Evolutionary conservation across 2,113 vertebrate species (phyloP).

Genomic region (Macquaria australasica): DNA sequence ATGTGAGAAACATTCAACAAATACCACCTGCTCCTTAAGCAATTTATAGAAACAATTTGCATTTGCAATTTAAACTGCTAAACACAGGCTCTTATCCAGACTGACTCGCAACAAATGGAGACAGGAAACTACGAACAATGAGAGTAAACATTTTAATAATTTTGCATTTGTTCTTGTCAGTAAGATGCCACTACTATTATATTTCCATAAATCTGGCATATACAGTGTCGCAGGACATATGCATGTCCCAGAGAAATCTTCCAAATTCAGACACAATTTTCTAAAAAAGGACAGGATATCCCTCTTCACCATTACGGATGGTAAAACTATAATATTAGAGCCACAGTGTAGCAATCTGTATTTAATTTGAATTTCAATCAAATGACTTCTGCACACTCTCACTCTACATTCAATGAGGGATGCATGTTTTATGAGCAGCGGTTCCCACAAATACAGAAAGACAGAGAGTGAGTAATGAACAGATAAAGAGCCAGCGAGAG

Average conservation of each 20-base stretch:
- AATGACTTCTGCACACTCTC: slow-evolving; percentile 14
- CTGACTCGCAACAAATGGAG: slow-evolving; percentile 27
- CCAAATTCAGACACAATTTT: neutral
- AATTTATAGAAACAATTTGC: slow-evolving; percentile 65
- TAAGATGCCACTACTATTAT: neutral
- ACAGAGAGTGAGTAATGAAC: slow-evolving; percentile 38
- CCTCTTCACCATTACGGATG: neutral
- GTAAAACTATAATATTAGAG: slow-evolving; percentile 16
- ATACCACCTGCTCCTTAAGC: slow-evolving; percentile 67
- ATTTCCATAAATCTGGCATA: slow-evolving; percentile 4
- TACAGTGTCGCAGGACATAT: too few species aligned
- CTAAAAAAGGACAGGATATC: too few species aligned
- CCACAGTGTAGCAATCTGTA: slow-evolving; percentile 8
- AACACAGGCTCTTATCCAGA: slow-evolving; percentile 32
- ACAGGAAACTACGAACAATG: slow-evolving; percentile 5
- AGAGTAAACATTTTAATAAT: slow-evolving; percentile 18
- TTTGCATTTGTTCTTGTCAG: slow-evolving; percentile 21
- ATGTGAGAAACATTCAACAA: slow-evolving; percentile 44
- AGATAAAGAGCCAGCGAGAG: slow-evolving; percentile 40
- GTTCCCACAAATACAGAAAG: slow-evolving; percentile 41
- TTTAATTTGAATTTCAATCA: slow-evolving; percentile 53
- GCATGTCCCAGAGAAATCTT: neutral
- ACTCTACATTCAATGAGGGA: slow-evolving; percentile 38
- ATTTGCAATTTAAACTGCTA: slow-evolving; percentile 50
- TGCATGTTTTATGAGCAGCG: slow-evolving; percentile 37